A percentile compares a stretch with the other conserved stretches of the same genome.
phyloP scores from a whole-genome alignment of 1,140 invertebrate species.

The Habropoda laboriosa region DNA sequence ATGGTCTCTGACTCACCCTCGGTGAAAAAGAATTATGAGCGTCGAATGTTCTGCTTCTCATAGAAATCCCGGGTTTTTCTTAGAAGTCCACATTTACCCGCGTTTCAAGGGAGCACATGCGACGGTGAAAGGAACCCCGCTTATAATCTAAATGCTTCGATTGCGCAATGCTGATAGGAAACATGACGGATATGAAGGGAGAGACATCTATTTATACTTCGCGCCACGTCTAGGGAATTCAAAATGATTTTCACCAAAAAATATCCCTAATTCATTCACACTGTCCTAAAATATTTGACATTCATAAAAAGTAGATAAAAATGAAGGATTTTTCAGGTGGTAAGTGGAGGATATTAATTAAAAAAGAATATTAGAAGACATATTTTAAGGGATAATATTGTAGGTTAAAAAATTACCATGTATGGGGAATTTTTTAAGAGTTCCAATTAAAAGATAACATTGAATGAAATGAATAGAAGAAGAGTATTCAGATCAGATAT shows the following conservation, averaged over 20 bases:
- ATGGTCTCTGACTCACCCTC: constrained; percentile 63
- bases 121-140: not conserved
- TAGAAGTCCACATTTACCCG: constrained; percentile 44
- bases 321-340: too few relatives aligned
- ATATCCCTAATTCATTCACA: too few relatives aligned
- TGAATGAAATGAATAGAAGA: too few relatives aligned
- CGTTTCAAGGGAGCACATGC: not conserved
- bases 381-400: too few relatives aligned
- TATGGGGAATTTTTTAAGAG: too few relatives aligned
- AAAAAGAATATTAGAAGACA: too few relatives aligned
- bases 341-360: too few relatives aligned
- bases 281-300: too few relatives aligned
- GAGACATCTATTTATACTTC: constrained; percentile 19
- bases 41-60: constrained; percentile 50
- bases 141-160: not conserved
- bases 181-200: not conserved
- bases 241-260: not conserved
- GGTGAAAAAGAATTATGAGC: constrained; percentile 49
- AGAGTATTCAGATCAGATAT: too few relatives aligned
- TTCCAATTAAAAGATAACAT: too few relatives aligned
- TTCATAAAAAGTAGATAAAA: too few relatives aligned
- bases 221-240: not conserved
- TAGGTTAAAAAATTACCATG: too few relatives aligned
- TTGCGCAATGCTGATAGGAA: constrained; percentile 29
- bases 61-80: constrained; percentile 49